Conservation (phyloP, 2,113 vertebrate species). For the Malurus alboscapulatus region DNA sequence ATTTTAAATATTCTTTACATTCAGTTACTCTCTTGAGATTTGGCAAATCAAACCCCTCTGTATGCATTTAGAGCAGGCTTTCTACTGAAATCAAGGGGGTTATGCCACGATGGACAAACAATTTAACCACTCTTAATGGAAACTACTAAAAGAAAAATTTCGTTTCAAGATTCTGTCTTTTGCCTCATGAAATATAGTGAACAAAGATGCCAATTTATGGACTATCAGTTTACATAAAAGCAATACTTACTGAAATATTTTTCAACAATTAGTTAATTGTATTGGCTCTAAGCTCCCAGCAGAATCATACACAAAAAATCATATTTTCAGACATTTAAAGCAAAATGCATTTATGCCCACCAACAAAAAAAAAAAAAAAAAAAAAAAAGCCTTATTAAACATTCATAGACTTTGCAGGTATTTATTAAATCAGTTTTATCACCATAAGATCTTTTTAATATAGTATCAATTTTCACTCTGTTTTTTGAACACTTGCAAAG, state of each 20-base stretch:
- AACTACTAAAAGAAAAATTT: not conserved
- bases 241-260: not conserved
- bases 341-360: not conserved
- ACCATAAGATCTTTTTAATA: not conserved
- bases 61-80: not conserved
- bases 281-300: not conserved
- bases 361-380: not conserved
- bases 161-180: not conserved
- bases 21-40: not conserved
- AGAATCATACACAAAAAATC: not conserved
- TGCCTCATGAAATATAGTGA: not conserved
- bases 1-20: not conserved
- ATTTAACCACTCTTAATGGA: not conserved
- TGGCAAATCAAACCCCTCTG: not conserved
- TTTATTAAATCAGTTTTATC: not conserved
- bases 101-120: not conserved
- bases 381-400: not conserved
- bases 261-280: not conserved
- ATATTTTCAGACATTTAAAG: not conserved
- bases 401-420: not conserved
- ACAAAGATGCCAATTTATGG: not conserved
- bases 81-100: not conserved
- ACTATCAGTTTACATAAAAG: not conserved
- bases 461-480: not conserved
- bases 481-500: not conserved